Percentiles rank a stretch among this genome's conserved stretches.
phyloP scores from a whole-genome alignment of 2,888 invertebrate species.

The Argyresthia goedartella region DNA sequence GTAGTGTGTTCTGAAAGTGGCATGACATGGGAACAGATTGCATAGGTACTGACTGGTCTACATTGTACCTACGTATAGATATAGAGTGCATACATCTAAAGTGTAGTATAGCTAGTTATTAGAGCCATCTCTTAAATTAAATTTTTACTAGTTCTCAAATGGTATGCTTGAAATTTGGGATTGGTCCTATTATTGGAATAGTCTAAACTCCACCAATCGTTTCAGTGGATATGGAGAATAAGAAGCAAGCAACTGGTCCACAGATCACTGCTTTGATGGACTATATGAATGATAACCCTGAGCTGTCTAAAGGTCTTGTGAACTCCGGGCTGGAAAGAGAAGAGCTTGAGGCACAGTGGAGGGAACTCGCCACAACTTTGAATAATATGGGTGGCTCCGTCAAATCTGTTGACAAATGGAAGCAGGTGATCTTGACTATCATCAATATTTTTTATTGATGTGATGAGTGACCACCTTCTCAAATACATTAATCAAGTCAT shows the following conservation, averaged over 20 bases:
- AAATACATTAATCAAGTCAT: no score
- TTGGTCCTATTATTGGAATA: no score
- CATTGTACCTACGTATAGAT: no score
- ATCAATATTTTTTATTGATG: neutral
- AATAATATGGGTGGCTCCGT: constrained; percentile 19
- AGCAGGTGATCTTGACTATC: constrained; percentile 17
- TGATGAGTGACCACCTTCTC: no score
- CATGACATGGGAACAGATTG: no score
- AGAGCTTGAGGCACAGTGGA: constrained; percentile 22
- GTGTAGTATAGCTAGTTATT: no score
- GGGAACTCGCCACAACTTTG: constrained; percentile 18
- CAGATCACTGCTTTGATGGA: constrained; percentile 25
- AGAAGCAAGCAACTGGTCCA: constrained; percentile 22
- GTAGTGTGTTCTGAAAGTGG: no score
- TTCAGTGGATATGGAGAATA: constrained; percentile 18
- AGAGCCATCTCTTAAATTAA: no score
- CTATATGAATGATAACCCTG: constrained; percentile 24
- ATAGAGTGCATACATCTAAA: no score
- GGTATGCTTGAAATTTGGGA: no score
- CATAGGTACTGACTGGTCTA: no score
- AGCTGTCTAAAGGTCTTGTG: constrained; percentile 19
- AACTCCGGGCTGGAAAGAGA: constrained; percentile 21
- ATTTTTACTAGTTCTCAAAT: no score
- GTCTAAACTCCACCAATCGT: neutral
- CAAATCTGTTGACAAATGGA: constrained; percentile 27